Evolutionary conservation across 2,888 invertebrate species (phyloP).

Genomic region (Macrostomum cliftonense): DNA sequence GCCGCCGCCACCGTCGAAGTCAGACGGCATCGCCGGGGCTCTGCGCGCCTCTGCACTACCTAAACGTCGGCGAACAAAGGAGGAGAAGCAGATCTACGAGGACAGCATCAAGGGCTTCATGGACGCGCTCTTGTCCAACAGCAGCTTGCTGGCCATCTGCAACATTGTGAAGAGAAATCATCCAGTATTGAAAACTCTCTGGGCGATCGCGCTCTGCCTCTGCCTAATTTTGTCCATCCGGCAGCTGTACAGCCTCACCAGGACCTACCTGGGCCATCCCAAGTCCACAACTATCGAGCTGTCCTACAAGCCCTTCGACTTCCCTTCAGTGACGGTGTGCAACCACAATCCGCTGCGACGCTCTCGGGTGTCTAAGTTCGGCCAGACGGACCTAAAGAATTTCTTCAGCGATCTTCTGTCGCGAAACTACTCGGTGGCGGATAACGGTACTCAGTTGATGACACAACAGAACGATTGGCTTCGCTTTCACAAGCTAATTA

Average conservation of each 20-base stretch:
- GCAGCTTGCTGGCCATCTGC: conserved; percentile 6
- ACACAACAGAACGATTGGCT: neutral
- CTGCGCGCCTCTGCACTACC: too few species aligned
- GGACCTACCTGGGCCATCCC: conserved; percentile 13
- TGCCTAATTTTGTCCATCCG: conserved; percentile 7
- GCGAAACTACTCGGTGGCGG: conserved; percentile 6
- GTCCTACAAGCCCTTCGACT: conserved; percentile 13
- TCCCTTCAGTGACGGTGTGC: conserved; percentile 15
- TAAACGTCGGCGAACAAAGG: too few species aligned
- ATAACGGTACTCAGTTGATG: neutral
- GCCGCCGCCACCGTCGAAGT: too few species aligned
- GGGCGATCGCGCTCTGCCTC: conserved; percentile 7
- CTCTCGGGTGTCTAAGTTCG: conserved; percentile 7
- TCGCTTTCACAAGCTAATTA: neutral
- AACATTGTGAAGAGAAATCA: conserved; percentile 8
- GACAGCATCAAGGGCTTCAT: too few species aligned
- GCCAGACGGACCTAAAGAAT: conserved; percentile 12
- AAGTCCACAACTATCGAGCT: conserved; percentile 15
- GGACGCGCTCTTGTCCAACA: conserved; percentile 2
- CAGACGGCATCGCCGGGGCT: too few species aligned
- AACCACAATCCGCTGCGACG: conserved; percentile 15
- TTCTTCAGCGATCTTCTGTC: conserved; percentile 15
- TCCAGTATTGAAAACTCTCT: conserved; percentile 6
- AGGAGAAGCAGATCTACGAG: too few species aligned
- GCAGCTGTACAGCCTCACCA: conserved; percentile 8